Evolutionary conservation across 1,140 invertebrate genomes (phyloP).

Genomic region (Harpegnathos saltator): DNA sequence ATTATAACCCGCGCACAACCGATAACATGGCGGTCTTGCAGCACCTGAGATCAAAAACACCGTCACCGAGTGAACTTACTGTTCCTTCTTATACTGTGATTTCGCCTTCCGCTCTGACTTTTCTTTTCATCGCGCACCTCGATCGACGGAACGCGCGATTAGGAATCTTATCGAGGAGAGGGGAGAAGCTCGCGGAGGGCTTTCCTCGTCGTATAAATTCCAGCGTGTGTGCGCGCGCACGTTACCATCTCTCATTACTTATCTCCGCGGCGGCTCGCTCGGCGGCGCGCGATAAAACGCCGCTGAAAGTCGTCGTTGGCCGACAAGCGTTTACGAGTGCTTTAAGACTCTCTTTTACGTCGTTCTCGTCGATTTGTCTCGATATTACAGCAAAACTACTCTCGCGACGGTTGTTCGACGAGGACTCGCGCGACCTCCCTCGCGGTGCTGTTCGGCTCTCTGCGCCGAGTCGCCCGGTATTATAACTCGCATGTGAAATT

Average conservation of each 20-base stretch:
- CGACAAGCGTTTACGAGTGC: not conserved
- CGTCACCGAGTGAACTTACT: no score
- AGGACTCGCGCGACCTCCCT: constrained; percentile 40
- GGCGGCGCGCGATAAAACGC: not conserved
- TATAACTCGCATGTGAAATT: constrained; percentile 70
- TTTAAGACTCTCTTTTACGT: constrained; percentile 26
- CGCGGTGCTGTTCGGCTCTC: not conserved
- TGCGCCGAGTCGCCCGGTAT: constrained; percentile 38
- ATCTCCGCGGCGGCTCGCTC: not conserved
- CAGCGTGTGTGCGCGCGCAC: no score
- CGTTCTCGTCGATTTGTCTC: constrained; percentile 7
- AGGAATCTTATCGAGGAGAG: not conserved
- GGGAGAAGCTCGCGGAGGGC: no score
- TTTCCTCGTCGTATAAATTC: no score
- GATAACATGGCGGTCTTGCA: no score
- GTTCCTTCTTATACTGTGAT: no score
- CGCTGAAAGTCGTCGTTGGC: not conserved
- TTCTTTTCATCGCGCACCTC: not conserved
- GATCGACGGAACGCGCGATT: not conserved
- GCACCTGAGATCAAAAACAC: no score
- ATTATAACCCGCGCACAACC: no score
- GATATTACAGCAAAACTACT: constrained; percentile 38
- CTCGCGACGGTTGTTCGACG: constrained; percentile 51
- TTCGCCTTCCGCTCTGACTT: no score
- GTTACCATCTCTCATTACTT: not conserved